Evolutionary conservation across 2,888 invertebrate species (phyloP).

Genomic region (Cecidostiba fungosa): DNA sequence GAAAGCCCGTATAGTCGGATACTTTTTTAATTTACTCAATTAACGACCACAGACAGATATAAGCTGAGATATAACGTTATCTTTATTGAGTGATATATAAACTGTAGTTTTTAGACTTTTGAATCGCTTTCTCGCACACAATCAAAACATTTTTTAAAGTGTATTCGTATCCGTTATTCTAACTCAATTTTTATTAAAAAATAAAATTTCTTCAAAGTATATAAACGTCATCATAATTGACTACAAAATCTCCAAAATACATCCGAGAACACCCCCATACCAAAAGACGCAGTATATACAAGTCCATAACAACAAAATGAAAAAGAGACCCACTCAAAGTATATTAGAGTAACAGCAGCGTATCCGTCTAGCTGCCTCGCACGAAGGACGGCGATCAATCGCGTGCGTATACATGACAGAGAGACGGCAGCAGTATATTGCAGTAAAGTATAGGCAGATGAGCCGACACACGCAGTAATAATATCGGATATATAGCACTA

Average conservation of each 20-base stretch:
- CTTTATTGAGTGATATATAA: not conserved
- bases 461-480: slow-evolving; percentile 25
- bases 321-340: not conserved
- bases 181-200: too few species aligned
- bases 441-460: not conserved
- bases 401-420: not conserved
- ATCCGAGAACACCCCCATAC: too few species aligned
- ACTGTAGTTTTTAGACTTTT: too few species aligned
- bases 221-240: too few species aligned
- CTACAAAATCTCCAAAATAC: too few species aligned
- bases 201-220: too few species aligned
- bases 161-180: too few species aligned
- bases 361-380: not conserved
- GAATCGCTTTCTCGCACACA: not conserved
- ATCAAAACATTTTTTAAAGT: not conserved
- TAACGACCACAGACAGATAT: slow-evolving; percentile 5
- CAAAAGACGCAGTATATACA: too few species aligned
- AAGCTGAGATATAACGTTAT: not conserved
- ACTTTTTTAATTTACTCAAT: slow-evolving; percentile 11
- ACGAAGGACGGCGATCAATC: slow-evolving; percentile 8
- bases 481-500: slow-evolving; percentile 14
- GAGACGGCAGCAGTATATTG: not conserved
- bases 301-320: not conserved
- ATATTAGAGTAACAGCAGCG: not conserved
- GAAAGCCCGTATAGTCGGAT: slow-evolving; percentile 16